Base-by-base conservation (phyloP, 1,140 invertebrate genomes). In the Melanaphis sacchari region DNA sequence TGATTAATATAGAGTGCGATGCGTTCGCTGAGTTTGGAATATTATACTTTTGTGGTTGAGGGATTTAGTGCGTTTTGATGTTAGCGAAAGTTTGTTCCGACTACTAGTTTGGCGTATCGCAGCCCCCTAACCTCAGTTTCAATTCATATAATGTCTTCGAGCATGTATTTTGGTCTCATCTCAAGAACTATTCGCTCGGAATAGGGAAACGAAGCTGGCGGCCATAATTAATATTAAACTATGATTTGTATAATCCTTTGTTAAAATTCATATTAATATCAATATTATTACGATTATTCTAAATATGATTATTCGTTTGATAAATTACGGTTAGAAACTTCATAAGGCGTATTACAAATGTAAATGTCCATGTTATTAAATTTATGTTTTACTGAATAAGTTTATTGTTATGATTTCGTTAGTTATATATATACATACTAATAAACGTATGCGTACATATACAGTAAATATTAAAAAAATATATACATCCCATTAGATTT, bases 41-140 rank as follows among this genome's bases (percentile, higher is more conserved):
- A 49, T 18, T 88, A 46, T 88, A n/a, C 49, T 88, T 52, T 26
- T 89, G 88, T 89, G 88, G 88, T 89, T 49, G 88, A 89, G 49
- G 24, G 88, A 26, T 36, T 89, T 89, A 89, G 88, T 89, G 88
- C 88, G n/a, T 89, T 89, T 89, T 24, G 36, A 40, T 89, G 88
- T 89, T 52, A 18, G 36, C 49, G 24, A 89, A 89, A 89, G 49
- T 89, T 89, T 54, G n/a, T 54, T 54, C 36, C n/a, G 22, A 54
- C 49, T 22, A 43, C 43, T 89, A 52, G 52, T 89, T 52, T 52
- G n/a, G 46, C 46, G 40, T 89, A 52, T 52, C 46, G 21, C 26
- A 31, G 31, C 85, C 85, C 85, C 6, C 21, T 26, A 46, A 22
- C 15, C 38, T 5, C 46, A 26, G 36, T 8, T 52, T 36, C 36